A percentile compares a stretch with the other conserved stretches of the same genome.
Conservation (phyloP, 1,140 invertebrate genomes). For the Drosophila sproati region DNA sequence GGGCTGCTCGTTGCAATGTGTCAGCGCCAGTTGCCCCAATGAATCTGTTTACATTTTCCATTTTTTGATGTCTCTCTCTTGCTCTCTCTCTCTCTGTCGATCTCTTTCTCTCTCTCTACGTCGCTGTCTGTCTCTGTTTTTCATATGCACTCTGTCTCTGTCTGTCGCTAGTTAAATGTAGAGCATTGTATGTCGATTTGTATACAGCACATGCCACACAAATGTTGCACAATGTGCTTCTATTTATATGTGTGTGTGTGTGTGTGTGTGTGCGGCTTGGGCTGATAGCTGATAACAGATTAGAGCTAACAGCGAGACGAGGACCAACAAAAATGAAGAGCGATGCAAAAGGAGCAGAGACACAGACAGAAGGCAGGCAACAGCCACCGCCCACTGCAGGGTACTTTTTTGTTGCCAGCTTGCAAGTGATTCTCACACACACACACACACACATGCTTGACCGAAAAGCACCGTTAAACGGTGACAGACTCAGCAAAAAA, state of each 20-base stretch:
- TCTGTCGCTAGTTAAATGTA: slow-evolving; percentile 3
- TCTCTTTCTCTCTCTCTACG: background rate
- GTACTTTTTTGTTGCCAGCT: slow-evolving; percentile 30
- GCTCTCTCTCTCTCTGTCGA: background rate
- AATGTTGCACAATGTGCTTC: slow-evolving; percentile 39
- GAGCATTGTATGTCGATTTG: slow-evolving; percentile 25
- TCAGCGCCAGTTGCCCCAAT: slow-evolving; percentile 76
- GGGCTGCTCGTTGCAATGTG: slow-evolving; percentile 59
- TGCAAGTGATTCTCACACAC: slow-evolving; percentile 39
- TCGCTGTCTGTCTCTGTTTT: background rate
- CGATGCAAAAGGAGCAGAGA: background rate
- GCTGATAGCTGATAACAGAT: slow-evolving; percentile 56
- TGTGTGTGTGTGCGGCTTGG: slow-evolving; percentile 20
- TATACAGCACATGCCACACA: slow-evolving; percentile 44
- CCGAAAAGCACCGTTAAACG: slow-evolving; percentile 73
- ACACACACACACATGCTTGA: slow-evolving; percentile 35
- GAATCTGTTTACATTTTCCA: slow-evolving; percentile 79
- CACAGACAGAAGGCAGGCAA: slow-evolving; percentile 19
- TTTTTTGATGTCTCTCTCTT: slow-evolving; percentile 48
- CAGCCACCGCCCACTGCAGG: slow-evolving; percentile 44
- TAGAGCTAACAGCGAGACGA: slow-evolving; percentile 19
- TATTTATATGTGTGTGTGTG: slow-evolving; percentile 3
- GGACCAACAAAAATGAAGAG: slow-evolving; percentile 1
- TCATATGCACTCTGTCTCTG: background rate
- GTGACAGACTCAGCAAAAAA: slow-evolving; percentile 62